These are phyloP conservation scores for Muscicapa striata DNA, from an alignment of 2,797 vertebrate species.

Conservation along the genomic window DNA sequence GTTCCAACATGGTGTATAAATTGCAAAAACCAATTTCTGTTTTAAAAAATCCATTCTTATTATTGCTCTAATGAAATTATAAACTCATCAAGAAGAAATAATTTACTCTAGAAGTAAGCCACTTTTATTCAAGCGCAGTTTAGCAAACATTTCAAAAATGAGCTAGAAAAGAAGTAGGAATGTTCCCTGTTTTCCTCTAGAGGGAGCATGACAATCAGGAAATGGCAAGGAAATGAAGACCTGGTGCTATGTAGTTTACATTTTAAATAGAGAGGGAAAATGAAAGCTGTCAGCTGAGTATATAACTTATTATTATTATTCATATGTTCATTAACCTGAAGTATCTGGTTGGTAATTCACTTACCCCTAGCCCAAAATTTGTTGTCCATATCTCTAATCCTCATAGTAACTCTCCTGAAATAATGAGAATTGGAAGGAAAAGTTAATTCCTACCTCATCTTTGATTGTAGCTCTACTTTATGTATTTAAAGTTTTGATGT, in stretches of 20 bases:
- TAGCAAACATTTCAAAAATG: background rate
- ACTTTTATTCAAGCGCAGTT: background rate
- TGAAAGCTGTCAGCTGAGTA: background rate
- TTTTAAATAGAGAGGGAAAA: background rate
- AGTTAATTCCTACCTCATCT: background rate
- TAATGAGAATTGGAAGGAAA: background rate
- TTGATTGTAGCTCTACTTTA: background rate
- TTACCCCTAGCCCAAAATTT: background rate
- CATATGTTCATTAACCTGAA: background rate
- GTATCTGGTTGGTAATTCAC: background rate
- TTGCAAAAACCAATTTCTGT: background rate
- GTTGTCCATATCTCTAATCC: background rate
- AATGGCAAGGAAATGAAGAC: background rate
- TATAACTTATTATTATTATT: background rate
- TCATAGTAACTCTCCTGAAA: background rate
- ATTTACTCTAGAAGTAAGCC: background rate
- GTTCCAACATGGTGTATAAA: background rate
- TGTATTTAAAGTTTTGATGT: background rate
- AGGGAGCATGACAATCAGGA: conserved; percentile 29
- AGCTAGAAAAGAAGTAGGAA: background rate
- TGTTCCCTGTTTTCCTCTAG: conserved; percentile 38
- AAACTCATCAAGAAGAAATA: background rate
- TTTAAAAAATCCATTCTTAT: background rate
- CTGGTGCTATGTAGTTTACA: background rate
- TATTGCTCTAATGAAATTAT: background rate